Conservation (phyloP, 2,797 vertebrate genomes). For the Pampus argenteus region DNA sequence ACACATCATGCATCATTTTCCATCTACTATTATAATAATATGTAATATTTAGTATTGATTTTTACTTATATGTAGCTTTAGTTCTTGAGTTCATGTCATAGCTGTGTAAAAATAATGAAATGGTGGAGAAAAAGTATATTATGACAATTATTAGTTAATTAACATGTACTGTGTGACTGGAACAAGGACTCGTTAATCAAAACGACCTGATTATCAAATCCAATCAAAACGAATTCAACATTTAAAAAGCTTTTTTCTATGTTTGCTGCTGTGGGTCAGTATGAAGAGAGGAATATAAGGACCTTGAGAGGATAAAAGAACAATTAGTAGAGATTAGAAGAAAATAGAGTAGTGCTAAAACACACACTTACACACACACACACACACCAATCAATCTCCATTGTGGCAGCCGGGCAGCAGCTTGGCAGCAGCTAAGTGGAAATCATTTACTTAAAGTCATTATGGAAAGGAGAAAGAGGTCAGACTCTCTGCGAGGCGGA, state of each 20-base stretch:
- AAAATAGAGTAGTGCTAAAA: constrained; percentile 52
- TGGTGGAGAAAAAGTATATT: not conserved
- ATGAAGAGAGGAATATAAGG: constrained; percentile 35
- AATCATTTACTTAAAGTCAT: constrained; percentile 84
- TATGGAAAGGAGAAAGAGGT: constrained; percentile 78
- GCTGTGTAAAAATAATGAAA: too few species aligned
- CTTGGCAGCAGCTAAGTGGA: constrained; percentile 78
- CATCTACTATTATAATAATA: too few species aligned
- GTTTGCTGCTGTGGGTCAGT: constrained; percentile 31
- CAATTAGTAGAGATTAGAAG: constrained; percentile 74
- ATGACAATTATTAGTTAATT: not conserved
- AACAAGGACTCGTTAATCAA: not conserved
- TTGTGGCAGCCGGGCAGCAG: constrained; percentile 71
- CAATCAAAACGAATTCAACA: constrained; percentile 40
- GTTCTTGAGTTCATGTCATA: not conserved
- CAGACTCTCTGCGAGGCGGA: constrained; percentile 52
- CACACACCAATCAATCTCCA: constrained; percentile 79
- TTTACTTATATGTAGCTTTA: not conserved
- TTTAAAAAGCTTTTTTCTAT: constrained; percentile 29
- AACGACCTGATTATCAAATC: constrained; percentile 35
- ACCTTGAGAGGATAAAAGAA: constrained; percentile 76
- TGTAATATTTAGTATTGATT: too few species aligned
- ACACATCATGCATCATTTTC: constrained; percentile 1
- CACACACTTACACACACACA: constrained; percentile 45
- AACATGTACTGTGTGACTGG: not conserved